These are phyloP conservation scores for Pseudachorutes palmiensis DNA, from an alignment of 1,140 invertebrate genomes.

Conservation along the genomic window DNA sequence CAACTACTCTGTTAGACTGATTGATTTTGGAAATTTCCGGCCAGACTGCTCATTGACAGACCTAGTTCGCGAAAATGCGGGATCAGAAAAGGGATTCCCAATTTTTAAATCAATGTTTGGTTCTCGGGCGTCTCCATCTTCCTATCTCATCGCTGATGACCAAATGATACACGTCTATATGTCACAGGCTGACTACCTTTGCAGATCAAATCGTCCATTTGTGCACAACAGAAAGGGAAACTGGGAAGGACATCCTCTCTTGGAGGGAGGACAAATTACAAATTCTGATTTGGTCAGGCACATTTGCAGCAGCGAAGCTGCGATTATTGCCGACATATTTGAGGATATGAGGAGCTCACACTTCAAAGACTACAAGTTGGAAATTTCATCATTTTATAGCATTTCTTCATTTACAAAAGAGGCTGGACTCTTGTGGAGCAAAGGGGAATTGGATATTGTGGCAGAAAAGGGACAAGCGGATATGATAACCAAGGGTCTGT, in stretches of 20 bases:
- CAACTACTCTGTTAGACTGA: not conserved
- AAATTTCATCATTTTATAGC: not conserved
- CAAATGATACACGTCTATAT: not conserved
- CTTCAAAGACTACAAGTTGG: not conserved
- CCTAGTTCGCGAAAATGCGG: not conserved
- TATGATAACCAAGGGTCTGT: not conserved
- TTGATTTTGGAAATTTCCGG: not conserved
- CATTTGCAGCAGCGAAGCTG: not conserved
- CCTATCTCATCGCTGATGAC: not conserved
- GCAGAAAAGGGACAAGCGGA: not conserved
- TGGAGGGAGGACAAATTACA: not conserved
- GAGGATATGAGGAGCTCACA: not conserved
- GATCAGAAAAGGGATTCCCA: not conserved
- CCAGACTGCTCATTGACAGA: not conserved
- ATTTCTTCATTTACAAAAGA: constrained; percentile 5
- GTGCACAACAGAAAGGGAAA: no score
- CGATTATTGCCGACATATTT: not conserved
- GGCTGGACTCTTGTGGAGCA: not conserved
- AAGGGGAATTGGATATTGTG: not conserved
- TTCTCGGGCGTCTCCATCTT: not conserved
- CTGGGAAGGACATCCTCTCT: no score
- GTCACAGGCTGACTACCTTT: not conserved
- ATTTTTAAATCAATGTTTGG: not conserved
- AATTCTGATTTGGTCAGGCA: not conserved
- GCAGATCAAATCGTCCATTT: not conserved